Evolutionary conservation across 2,113 vertebrate genomes (phyloP).

Genomic region (Chaetodon auriga): DNA sequence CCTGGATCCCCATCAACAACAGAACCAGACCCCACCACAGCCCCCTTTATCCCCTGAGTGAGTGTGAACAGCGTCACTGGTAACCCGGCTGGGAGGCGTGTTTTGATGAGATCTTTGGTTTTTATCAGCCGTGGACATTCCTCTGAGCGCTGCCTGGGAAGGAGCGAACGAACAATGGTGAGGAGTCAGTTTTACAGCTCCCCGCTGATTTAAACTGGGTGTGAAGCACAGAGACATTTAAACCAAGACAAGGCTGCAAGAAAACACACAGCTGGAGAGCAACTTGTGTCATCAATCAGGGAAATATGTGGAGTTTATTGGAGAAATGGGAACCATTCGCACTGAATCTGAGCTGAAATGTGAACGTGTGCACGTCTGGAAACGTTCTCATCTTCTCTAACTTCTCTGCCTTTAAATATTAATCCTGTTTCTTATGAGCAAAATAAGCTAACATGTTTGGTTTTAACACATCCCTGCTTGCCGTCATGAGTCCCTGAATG

Average conservation of each 20-base stretch:
- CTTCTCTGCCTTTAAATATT: too few species aligned
- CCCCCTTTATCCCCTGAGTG: neutral
- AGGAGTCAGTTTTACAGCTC: constrained; percentile 41
- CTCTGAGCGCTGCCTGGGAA: constrained; percentile 76
- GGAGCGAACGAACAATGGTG: constrained; percentile 50
- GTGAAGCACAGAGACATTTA: constrained; percentile 21
- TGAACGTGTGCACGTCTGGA: neutral
- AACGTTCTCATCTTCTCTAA: neutral
- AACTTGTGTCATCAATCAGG: neutral
- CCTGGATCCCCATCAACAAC: constrained; percentile 18
- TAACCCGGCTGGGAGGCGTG: constrained; percentile 61
- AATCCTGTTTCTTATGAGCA: too few species aligned
- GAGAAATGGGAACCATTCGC: neutral
- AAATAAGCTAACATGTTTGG: too few species aligned
- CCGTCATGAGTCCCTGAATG: too few species aligned
- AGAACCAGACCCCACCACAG: constrained; percentile 15
- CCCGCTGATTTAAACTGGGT: constrained; percentile 35
- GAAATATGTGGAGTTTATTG: neutral
- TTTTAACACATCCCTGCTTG: too few species aligned
- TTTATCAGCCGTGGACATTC: constrained; percentile 85
- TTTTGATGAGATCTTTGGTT: constrained; percentile 30
- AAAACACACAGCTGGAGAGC: neutral
- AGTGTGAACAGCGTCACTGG: constrained; percentile 49
- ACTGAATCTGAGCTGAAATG: neutral
- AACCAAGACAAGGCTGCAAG: neutral